A percentile compares a stretch with the other conserved stretches of the same genome.
Conservation (phyloP, 2,113 vertebrate species). For the Clarias gariepinus region DNA sequence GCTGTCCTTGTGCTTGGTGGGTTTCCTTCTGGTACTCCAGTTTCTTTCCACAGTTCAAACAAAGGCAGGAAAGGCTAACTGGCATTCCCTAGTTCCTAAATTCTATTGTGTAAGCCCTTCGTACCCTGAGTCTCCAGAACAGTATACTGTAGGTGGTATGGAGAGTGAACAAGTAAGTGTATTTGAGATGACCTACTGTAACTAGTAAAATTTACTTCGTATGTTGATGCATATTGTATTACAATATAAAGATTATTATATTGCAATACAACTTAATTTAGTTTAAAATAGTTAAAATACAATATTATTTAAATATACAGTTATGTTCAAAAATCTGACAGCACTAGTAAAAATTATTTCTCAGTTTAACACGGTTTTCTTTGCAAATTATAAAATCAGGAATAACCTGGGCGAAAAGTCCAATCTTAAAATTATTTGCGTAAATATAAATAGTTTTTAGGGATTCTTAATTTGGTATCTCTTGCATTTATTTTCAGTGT, state of each 20-base stretch:
- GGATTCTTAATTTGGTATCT: too few relatives aligned
- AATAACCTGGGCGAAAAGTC: neutral
- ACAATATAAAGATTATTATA: neutral
- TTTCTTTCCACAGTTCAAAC: too few relatives aligned
- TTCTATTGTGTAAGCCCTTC: too few relatives aligned
- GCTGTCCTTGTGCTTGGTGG: too few relatives aligned
- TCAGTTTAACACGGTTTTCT: neutral
- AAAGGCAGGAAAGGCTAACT: too few relatives aligned
- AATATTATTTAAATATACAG: neutral
- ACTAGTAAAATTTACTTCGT: neutral
- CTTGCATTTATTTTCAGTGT: neutral
- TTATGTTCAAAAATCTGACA: neutral
- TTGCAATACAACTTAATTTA: neutral
- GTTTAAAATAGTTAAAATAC: neutral
- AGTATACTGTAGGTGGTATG: too few relatives aligned
- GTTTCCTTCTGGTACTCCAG: too few relatives aligned
- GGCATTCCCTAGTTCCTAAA: too few relatives aligned
- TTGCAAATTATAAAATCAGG: neutral
- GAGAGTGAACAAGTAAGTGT: neutral
- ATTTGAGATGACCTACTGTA: neutral
- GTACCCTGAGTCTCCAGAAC: too few relatives aligned
- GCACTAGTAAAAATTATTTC: neutral
- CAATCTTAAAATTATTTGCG: neutral
- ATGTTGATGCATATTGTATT: neutral
- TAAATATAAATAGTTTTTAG: neutral